These are phyloP conservation scores for Amblyornis subalaris DNA, from an alignment of 2,113 vertebrate genomes.

Conservation along the genomic window DNA sequence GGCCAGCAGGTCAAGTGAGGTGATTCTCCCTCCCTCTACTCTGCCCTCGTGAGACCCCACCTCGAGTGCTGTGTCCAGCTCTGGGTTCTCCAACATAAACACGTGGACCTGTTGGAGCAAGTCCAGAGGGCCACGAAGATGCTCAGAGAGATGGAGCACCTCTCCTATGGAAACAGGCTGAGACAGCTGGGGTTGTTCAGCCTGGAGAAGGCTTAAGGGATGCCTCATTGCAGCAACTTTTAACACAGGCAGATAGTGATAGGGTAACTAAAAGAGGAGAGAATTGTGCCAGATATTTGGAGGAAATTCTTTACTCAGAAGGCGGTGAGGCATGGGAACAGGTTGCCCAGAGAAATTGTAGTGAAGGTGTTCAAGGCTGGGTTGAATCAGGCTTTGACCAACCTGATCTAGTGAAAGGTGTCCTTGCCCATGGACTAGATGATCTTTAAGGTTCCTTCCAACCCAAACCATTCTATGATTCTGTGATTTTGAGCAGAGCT, in stretches of 20 bases:
- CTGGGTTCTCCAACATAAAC: not conserved
- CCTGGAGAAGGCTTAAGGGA: not conserved
- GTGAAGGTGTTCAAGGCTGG: not conserved
- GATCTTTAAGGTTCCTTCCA: not conserved
- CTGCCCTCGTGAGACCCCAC: not conserved
- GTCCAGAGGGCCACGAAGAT: not conserved
- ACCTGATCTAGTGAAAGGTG: not conserved
- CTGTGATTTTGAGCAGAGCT: not conserved
- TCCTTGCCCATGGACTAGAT: not conserved
- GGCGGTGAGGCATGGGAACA: not conserved
- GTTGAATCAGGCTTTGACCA: not conserved
- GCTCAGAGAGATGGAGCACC: not conserved
- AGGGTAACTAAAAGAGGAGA: not conserved
- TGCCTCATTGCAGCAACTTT: not conserved
- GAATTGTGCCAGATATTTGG: not conserved
- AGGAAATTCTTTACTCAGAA: not conserved
- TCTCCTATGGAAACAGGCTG: not conserved
- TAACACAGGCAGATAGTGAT: not conserved
- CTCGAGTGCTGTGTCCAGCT: not conserved
- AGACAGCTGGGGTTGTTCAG: not conserved
- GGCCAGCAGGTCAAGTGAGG: not conserved
- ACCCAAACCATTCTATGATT: not conserved
- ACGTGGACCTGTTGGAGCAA: not conserved
- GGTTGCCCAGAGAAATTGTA: not conserved
- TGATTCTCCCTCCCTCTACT: not conserved